Base-by-base conservation (phyloP, 1,140 invertebrate species). In the Gonatopus flavifemur region DNA sequence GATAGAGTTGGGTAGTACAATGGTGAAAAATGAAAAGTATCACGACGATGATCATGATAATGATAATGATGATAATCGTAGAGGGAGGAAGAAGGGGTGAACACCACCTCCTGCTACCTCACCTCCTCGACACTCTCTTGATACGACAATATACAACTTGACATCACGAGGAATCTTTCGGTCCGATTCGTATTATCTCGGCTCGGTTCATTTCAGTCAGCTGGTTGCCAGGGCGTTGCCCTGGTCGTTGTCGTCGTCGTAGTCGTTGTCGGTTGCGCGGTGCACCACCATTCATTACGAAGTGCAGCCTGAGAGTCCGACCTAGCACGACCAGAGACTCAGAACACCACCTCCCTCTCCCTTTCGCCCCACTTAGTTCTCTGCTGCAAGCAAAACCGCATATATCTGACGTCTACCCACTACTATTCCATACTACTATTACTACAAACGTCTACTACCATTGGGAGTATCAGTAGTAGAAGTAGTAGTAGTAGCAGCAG, bases 151-250 rank as follows among this genome's bases (percentile, higher is more conserved):
- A n/a, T n/a, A n/a, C n/a, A n/a, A n/a, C n/a, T n/a, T n/a, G n/a
- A n/a, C n/a, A n/a, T n/a, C n/a, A n/a, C n/a, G n/a, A n/a, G n/a
- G n/a, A n/a, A n/a, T n/a, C n/a, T n/a, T 25, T 53, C 61, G 58
- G 42, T 18, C 5, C 21, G 25, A 15, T 35, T 57, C 60, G 62
- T 24, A 9, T 16, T 45, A 45, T 35, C 21, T 44, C 45, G 37
- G 33, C 45, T 64, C 55, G 55, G 58, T 63, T 65, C 57, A 64
- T 67, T 64, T 66, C 61, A 69, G 67, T 70, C 68, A 69, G 67
- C 67, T 70, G 66, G 62, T 59, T 59, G 66, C 59, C 65, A 70
- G 68, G 68, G 68, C 68, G 65, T 69, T 69, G 67, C 65, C 68
- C 68, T 56, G 57, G n/a, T n/a, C n/a, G n/a, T n/a, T n/a, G n/a